Conservation (phyloP, 2,113 vertebrate species). For the Cariama cristata region DNA sequence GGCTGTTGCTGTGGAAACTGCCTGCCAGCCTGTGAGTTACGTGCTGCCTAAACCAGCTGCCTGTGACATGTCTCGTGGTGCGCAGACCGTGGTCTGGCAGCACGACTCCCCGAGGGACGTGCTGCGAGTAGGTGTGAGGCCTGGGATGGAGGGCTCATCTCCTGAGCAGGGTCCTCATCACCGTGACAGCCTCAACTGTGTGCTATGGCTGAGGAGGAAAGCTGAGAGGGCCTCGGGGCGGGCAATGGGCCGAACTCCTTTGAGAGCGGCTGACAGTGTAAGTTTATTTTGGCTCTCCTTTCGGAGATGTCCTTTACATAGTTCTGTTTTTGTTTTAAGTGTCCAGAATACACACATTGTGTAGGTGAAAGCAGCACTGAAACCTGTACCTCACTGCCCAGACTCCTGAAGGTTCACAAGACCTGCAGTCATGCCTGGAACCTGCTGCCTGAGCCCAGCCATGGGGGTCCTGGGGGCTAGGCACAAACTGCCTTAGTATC, state of each 20-base stretch:
- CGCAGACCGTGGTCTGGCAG: not conserved
- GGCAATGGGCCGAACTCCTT: fast-evolving
- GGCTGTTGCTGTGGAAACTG: not conserved
- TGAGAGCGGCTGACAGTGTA: fast-evolving
- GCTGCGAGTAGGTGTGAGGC: not conserved
- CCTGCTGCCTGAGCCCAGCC: fast-evolving
- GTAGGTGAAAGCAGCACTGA: not conserved
- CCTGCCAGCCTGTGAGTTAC: not conserved
- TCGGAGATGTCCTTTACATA: not conserved
- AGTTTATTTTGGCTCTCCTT: not conserved
- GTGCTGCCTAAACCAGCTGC: fast-evolving
- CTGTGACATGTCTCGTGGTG: not conserved
- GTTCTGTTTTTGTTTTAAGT: not conserved
- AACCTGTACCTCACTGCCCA: fast-evolving
- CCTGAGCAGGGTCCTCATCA: fast-evolving
- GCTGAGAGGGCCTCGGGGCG: not conserved
- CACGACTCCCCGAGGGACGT: fast-evolving
- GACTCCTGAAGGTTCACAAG: not conserved
- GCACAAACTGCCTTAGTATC: not conserved
- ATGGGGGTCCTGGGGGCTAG: fast-evolving
- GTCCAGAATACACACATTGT: fast-evolving
- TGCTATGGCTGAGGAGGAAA: fast-evolving
- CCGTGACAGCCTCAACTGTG: fast-evolving
- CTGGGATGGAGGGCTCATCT: fast-evolving
- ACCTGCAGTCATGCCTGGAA: not conserved